Evolutionary conservation across 1,140 invertebrate genomes (phyloP), one percentile per base, ranked within the genome.

Genomic region (Pseudachorutes palmiensis): DNA sequence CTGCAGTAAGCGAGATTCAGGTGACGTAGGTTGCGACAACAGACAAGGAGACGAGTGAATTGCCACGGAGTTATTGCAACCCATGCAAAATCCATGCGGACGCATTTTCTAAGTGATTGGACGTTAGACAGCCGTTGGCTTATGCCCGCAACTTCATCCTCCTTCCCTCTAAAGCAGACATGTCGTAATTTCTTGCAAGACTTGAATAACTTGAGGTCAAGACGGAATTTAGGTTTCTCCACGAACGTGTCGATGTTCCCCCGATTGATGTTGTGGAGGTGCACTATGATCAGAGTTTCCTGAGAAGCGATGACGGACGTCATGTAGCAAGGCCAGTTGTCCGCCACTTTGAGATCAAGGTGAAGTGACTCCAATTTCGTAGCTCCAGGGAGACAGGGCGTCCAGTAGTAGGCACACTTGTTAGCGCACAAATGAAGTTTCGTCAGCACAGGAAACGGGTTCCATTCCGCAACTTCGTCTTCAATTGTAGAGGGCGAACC

Each of bases 381-480:
- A 55, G 12, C 12, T 24, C 24, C 24, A 5, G 14, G 12, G 9
- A 5, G 24, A 22, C 3, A 9, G 24, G 9, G 9, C 51, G 51
- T 55, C 51, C 51, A 55, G 51, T 16, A 55, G 24, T 19, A 55
- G 24, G 51, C 51, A 55, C 12, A 55, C 24, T 55, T 55, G 51
- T 55, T 55, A 12, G 24, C 51, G 12, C 12, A 14, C 5, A 55
- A 14, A 5, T 14, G 19, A 45, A 19, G 9, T 9, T 22, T 55
- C 3, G 9, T 24, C 24, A 24, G 51, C 3, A 26, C 12, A 19
- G 12, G 12, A 55, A 55, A 24, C 3, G 24, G 14, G 5, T 16
- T 16, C 12, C 24, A 55, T 5, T 9, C 5, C 5, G 19, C 5
- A 41, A 19, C 36, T 41, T 5, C 19, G 5, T 41, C 36, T 9